These are phyloP conservation scores for Ptychadena robeensis DNA, from an alignment of 2,797 vertebrate genomes.

Conservation along the genomic window DNA sequence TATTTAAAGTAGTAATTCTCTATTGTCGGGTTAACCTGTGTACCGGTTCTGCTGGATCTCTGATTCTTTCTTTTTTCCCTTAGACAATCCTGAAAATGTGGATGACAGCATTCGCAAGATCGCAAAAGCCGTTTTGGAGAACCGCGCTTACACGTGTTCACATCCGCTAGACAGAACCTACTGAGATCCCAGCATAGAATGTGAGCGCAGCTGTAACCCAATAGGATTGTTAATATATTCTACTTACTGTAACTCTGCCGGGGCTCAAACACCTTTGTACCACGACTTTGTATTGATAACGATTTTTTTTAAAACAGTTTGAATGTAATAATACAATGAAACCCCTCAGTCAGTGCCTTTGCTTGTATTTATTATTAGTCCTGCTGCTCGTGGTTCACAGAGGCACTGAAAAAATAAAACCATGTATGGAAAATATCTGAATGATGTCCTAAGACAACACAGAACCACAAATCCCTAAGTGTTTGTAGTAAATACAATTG, in stretches of 20 bases:
- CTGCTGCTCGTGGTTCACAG: too few species aligned
- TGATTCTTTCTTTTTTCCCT: constrained; percentile 7
- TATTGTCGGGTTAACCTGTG: neutral
- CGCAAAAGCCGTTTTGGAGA: constrained; percentile 82
- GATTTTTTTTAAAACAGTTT: neutral
- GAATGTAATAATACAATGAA: neutral
- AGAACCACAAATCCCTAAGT: too few species aligned
- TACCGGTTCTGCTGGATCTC: neutral
- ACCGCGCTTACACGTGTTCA: constrained; percentile 83
- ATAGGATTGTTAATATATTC: neutral
- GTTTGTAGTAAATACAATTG: too few species aligned
- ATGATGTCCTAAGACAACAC: neutral
- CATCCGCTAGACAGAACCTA: constrained; percentile 88
- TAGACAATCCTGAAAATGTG: constrained; percentile 87
- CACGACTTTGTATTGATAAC: too few species aligned
- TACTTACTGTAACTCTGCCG: neutral
- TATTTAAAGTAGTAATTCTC: too few species aligned
- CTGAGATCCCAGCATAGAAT: constrained; percentile 67
- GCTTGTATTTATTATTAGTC: too few species aligned
- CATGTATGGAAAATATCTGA: neutral
- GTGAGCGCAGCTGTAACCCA: neutral
- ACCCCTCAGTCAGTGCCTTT: neutral
- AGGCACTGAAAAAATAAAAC: neutral
- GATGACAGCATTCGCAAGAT: constrained; percentile 90
- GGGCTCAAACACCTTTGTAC: neutral